Conservation (phyloP, 1,140 invertebrate genomes). For the Drosophila tani region DNA sequence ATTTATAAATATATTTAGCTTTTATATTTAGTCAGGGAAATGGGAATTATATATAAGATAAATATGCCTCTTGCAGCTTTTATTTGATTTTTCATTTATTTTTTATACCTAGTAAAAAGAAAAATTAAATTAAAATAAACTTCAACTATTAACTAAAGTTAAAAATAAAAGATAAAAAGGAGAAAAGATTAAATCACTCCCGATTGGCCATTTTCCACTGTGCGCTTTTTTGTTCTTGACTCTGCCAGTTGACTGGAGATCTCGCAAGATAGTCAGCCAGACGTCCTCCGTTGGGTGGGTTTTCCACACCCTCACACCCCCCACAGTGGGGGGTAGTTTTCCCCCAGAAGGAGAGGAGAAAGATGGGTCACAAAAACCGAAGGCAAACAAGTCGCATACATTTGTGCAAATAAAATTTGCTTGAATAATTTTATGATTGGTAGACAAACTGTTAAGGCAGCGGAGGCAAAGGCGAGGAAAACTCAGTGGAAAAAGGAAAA, state of each 20-base stretch:
- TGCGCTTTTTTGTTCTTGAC: slow-evolving; percentile 15
- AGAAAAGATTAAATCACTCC: not conserved
- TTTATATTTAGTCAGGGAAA: too few species aligned
- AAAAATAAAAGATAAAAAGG: not conserved
- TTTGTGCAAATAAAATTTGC: slow-evolving; percentile 68
- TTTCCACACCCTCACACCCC: not conserved
- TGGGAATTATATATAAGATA: too few species aligned
- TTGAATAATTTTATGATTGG: slow-evolving; percentile 67
- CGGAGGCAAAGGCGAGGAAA: not conserved
- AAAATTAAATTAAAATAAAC: not conserved
- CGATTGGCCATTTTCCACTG: slow-evolving; percentile 18
- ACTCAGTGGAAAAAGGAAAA: not conserved
- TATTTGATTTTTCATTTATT: too few species aligned
- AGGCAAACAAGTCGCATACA: slow-evolving; percentile 61
- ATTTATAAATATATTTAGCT: not conserved
- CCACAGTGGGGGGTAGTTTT: slow-evolving; percentile 3
- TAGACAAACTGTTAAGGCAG: slow-evolving; percentile 50
- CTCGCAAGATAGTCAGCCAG: slow-evolving; percentile 40
- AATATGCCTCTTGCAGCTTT: too few species aligned
- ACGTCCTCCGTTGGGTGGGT: slow-evolving; percentile 3
- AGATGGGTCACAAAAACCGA: slow-evolving; percentile 51
- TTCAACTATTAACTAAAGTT: not conserved
- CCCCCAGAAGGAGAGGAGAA: not conserved
- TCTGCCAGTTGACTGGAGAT: slow-evolving; percentile 33
- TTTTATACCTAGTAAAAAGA: not conserved